Base-by-base conservation (phyloP, 2,888 invertebrate genomes). In the Drosophila pseudotakahashii region DNA sequence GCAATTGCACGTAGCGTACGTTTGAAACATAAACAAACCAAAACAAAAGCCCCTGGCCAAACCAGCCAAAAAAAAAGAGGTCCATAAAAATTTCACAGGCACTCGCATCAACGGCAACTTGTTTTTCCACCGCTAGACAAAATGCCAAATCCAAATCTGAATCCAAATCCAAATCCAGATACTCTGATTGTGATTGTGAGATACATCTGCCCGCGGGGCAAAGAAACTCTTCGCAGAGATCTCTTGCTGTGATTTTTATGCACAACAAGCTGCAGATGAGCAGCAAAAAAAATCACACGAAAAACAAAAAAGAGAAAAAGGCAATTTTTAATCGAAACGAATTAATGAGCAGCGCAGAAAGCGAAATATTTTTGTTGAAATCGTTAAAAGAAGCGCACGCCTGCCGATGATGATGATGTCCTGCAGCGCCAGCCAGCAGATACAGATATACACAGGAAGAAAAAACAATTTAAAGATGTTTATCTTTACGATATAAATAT, bases 161-260 rank as follows among this genome's bases (percentile, higher is more conserved):
- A 51, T 42, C 10, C 13, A 16, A 7, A 34, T 10, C 16, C 30
- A 30, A 19, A 30, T 30, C n/a, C 41, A 41, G 54, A 54, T 53
- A 34, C 41, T 42, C 10, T 6, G 30, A 42, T 36, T 41, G 30
- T 39, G 51, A 64, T 36, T 62, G 30, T 62, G 50, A 51, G 48
- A 63, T 41, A 48, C 41, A 48, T 62, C 11, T 60, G 37, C 37
- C 37, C 50, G 39, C 47, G 53, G 66, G 30, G 36, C 32, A 23
- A 36, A 7, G 42, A 32, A n/a, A 47, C 53, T 48, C 48, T 50
- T 34, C 47, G 37, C 26, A 2, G 62, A 34, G 87, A 72, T 62
- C 70, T 76, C 83, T 88, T 79, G 85, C 88, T 88, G 89, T 78
- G 89, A 88, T 83, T 89, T 89, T 89, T 86, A 89, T 89, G 82